Evolutionary conservation across 1,140 invertebrate species (phyloP), one percentile per base, ranked within the genome.

Genomic region (Panagrolaimus sp.): DNA sequence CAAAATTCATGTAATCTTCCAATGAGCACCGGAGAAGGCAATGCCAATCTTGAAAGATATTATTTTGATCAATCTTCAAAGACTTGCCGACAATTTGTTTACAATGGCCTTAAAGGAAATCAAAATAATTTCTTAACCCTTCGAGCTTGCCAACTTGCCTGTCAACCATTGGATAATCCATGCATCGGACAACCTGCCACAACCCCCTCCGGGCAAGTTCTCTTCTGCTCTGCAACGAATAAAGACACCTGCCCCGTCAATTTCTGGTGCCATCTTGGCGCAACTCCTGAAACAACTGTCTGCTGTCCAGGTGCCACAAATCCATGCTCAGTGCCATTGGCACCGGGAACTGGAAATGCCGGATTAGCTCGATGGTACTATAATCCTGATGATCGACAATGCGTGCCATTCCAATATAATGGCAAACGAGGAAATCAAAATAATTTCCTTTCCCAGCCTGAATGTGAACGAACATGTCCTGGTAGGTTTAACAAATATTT

Each of bases 371-470:
- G 80, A 71, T 82, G 78, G 76, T 92, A 90, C 81, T 94, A 90
- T 75, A 90, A 94, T 70, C 76, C 83, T 9, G 83, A 85, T 7
- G 87, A 87, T 6, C 88, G 89, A 48, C 77, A 84, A 14, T 93
- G 91, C 79, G 85, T 87, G 24, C 87, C 88, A 21, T 93, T 93
- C 82, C 85, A 88, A 14, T 93, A 91, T 81, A 89, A 89, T n/a
- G 91, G 91, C 9, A 93, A 91, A 81, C 88, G 88, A 63, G 91
- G 91, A 58, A 93, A 92, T 79, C 88, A 88, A 17, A 94, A 93
- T 79, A 87, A 90, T 79, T 93, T 90, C 84, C 80, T 88, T 6
- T 90, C 90, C 0, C 88, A 89, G 76, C 91, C 93, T 80, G 89
- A 91, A 67, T 94, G 92, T 68, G 88, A 91, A 79, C 85, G 91